Evolutionary conservation across 2,888 invertebrate species (phyloP), one percentile per base, ranked within the genome.

Genomic region (Matsumyia berberina): DNA sequence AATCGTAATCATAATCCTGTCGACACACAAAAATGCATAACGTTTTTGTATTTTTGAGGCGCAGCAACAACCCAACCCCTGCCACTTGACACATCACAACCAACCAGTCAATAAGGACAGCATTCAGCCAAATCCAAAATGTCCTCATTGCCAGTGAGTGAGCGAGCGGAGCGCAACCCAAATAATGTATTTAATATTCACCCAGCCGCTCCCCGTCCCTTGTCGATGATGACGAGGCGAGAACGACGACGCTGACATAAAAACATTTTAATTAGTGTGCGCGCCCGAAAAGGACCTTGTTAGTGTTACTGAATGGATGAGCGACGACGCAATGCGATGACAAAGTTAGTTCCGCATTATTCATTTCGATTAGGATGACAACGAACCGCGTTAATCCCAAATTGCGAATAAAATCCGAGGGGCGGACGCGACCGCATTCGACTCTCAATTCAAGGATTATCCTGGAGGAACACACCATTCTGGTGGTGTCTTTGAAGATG

Each of bases 1-100:
- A 81, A 80, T 76, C 51, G 69, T 79, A 86, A 86, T 82, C 60
- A 87, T 73, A 85, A 86, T 78, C 66, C 80, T 85, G 69, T 85
- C 74, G 64, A 44, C 73, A 57, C 69, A 39, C 69, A 74, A 64
- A 80, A 85, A 76, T 79, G 66, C 85, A 80, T 66, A 74, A 66
- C 46, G 37, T 46, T 69, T 81, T 60, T 67, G 24, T 53, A 11
- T 73, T 44, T 66, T 17, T 1, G 19, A 62, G 19, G 51, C 72
- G 37, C 60, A 42, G 39, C 78, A 66, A 66, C 15, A 58, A 8
- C 11, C 35, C 44, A 39, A 24, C 51, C 31, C 35, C 33, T 11
- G 9, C 29, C 39, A 72, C 62, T 55, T 46, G 35, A 55, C 62
- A 73, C 33, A 70, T n/a, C 33, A 44, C 51, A 69, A 17, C 64